Conservation (phyloP, 2,113 vertebrate genomes). For the Tringa solitaria region DNA sequence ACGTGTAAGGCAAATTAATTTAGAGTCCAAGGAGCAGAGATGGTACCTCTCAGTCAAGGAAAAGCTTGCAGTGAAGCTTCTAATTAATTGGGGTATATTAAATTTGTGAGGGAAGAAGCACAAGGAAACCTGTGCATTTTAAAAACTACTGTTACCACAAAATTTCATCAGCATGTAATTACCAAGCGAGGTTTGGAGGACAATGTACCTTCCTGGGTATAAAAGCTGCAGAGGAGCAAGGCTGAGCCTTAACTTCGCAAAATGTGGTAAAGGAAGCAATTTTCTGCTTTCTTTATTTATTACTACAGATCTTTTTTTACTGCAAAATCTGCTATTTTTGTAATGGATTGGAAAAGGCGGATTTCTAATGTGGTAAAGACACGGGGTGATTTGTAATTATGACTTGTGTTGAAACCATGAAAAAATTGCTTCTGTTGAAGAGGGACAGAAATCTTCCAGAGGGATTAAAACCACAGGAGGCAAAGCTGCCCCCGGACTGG, state of each 20-base stretch:
- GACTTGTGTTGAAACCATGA: not conserved
- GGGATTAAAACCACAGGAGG: not conserved
- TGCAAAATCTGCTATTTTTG: not conserved
- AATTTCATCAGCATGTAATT: not conserved
- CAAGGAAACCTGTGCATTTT: not conserved
- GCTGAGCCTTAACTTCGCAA: not conserved
- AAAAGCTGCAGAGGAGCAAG: not conserved
- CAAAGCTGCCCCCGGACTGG: not conserved
- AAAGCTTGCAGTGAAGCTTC: not conserved
- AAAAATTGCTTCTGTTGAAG: not conserved
- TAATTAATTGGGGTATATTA: not conserved
- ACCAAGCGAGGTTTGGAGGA: too few species aligned
- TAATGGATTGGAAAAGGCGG: accelerated
- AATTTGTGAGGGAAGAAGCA: not conserved
- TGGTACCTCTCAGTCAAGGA: not conserved
- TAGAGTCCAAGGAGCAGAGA: not conserved
- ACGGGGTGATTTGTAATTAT: not conserved
- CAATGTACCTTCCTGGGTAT: not conserved
- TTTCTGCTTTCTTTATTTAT: not conserved
- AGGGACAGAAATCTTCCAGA: not conserved
- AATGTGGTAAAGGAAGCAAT: not conserved
- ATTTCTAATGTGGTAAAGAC: not conserved
- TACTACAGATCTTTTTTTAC: not conserved
- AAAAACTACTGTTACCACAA: not conserved
- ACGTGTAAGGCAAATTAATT: not conserved